Evolutionary conservation across 2,113 vertebrate species (phyloP), one percentile per base, ranked within the genome.

Genomic region (Etheostoma spectabile): DNA sequence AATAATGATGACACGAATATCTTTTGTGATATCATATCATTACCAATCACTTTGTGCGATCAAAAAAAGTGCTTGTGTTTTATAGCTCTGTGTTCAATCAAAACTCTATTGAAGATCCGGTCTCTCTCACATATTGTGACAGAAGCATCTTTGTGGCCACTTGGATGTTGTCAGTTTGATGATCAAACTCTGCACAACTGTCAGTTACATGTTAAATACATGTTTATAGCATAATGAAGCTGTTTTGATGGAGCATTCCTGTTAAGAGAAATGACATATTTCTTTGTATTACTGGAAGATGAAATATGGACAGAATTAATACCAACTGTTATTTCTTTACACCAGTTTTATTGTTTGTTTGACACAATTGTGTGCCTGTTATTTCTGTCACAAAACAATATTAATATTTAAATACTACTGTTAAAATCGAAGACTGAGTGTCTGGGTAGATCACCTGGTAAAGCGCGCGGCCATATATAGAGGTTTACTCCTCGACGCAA

Each of bases 231-330:
- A 0, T 46, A 12, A 52, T 18, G n/a, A 24, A 6, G 3, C 18
- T 56, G 8, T 30, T 79, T 4, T 42, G 27, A 68, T 18, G 4
- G 51, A 65, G 51, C 18, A 22, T 38, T 38, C 38, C 19, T 63
- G 22, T 5, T 2, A 46, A 59, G 21, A 59, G 18, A 52, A 24
- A 59, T 30, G 3, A 46, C 14, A 6, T 62, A 55, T 72, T 24
- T 22, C 4, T 45, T 13, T 61, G 55, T 46, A 13, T 24, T 12
- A 30, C 56, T 62, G 33, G 5, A 59, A 61, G 16, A 42, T 13
- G 18, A 45, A 52, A 69, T 30, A 30, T 71, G 24, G 57, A 22
- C 19, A 49, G 22, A 35, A 65, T 57, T 65, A 49, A 67, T n/a
- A 61, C 21, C 66, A n/a, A 53, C 45, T 66, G 13, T n/a, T 27